These are phyloP conservation scores for Notodonta dromedarius DNA, from an alignment of 2,888 invertebrate genomes.

Conservation along the genomic window DNA sequence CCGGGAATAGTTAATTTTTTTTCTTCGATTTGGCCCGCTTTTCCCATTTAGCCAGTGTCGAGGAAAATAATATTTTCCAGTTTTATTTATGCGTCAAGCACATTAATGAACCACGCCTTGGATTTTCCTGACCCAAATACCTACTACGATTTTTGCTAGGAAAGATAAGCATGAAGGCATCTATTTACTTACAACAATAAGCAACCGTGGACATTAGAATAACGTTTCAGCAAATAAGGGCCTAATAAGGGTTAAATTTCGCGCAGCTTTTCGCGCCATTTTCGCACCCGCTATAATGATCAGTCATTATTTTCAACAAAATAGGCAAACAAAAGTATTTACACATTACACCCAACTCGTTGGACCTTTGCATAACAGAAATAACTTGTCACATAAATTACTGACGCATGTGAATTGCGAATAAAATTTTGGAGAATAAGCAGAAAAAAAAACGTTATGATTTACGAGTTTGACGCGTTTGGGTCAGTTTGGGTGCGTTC, in stretches of 20 bases:
- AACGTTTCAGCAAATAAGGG: neutral
- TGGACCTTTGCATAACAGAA: conserved; percentile 36
- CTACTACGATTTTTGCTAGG: too few relatives aligned
- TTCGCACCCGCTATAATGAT: conserved; percentile 12
- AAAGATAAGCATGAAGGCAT: too few relatives aligned
- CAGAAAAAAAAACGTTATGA: conserved; percentile 34
- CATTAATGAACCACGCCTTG: too few relatives aligned
- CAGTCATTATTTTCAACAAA: conserved; percentile 32
- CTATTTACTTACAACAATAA: too few relatives aligned
- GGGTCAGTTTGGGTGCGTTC: conserved; percentile 12
- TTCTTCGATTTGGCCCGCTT: too few relatives aligned
- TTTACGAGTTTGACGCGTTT: conserved; percentile 32
- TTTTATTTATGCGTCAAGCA: too few relatives aligned
- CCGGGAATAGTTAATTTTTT: too few relatives aligned
- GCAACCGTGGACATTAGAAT: neutral
- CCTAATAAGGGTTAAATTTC: conserved; percentile 8
- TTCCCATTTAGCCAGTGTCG: too few relatives aligned
- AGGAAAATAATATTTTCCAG: too few relatives aligned
- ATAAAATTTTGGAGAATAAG: conserved; percentile 43
- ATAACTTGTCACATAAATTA: conserved; percentile 64
- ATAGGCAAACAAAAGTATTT: conserved; percentile 25
- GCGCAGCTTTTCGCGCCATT: conserved; percentile 16
- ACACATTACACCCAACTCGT: conserved; percentile 24
- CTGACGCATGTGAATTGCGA: conserved; percentile 47
- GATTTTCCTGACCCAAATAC: too few relatives aligned